Evolutionary conservation across 2,888 invertebrate genomes (phyloP), one percentile per base, ranked within the genome.

Genomic region (Liopterus haemorrhoidalis): DNA sequence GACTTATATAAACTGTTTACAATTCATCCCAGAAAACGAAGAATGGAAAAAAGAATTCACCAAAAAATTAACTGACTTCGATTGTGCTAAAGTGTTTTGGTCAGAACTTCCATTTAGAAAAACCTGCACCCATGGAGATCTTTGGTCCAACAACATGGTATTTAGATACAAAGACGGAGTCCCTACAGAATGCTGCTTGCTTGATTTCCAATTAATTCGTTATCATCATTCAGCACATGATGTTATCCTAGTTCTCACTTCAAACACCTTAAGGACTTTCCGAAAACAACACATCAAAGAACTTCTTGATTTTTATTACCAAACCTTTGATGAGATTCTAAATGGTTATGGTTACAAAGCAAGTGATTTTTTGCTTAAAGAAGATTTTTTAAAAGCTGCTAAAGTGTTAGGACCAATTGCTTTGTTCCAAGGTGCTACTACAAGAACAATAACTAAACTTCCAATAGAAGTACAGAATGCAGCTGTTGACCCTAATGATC

Each of bases 61-160:
- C 1, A 20, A 32, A 3, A 24, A 15, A 6, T 2, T 16, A 4
- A n/a, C 8, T 4, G 11, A 18, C 9, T 3, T 21, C 19, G 36
- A 16, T 16, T 18, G 30, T 2, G 36, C 4, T 3, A 25, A 25
- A 4, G n/a, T 25, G 25, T 25, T 3, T 12, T 3, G 9, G 15
- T 9, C 3, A 14, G 15, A 38, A 14, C 27, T 18, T 14, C 37
- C 49, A n/a, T 47, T 52, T 25, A 50, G 43, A 38, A 49, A 35
- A 8, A 57, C 58, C 3, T 15, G 62, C 2, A 28, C 60, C 2
- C 64, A 65, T 39, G 58, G 59, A 18, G 63, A 64, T 46, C 44
- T 63, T 25, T 65, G 64, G 64, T 48, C 51, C 1, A 63, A 59
- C 31, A 65, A 65, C 46, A 59, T 65, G 33, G 41, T 65, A 18